Percentiles rank a stretch among this genome's conserved stretches.
These are phyloP conservation scores for Penaeus monodon DNA, from an alignment of 2,888 invertebrate species.

Conservation along the genomic window DNA sequence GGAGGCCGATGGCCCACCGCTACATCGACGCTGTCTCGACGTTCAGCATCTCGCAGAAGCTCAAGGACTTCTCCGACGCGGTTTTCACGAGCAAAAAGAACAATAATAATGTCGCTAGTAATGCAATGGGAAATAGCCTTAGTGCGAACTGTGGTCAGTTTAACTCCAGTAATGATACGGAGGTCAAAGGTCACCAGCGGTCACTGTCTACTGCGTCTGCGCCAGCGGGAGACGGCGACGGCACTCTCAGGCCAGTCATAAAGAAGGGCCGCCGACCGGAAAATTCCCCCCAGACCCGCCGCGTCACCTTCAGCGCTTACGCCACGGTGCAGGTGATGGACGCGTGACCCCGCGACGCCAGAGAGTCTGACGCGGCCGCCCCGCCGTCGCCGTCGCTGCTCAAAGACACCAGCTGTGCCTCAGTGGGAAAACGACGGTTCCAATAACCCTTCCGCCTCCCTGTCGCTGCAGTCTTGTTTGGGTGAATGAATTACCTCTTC, in stretches of 20 bases:
- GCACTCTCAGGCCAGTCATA: conserved; percentile 61
- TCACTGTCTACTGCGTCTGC: conserved; percentile 23
- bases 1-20: conserved; percentile 53
- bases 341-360: conserved; percentile 30
- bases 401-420: too few species aligned
- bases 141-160: conserved; percentile 1
- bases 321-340: conserved; percentile 65
- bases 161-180: not conserved
- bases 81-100: conserved; percentile 43
- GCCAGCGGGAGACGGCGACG: conserved; percentile 20
- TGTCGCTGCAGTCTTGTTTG: too few species aligned
- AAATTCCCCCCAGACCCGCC: conserved; percentile 43
- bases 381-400: too few species aligned
- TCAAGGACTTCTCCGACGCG: conserved; percentile 55
- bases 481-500: too few species aligned
- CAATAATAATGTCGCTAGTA: conserved; percentile 9
- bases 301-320: conserved; percentile 65
- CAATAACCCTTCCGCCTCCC: too few species aligned
- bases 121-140: not conserved
- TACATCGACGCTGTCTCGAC: conserved; percentile 57
- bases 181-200: conserved; percentile 28
- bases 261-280: conserved; percentile 56
- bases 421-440: too few species aligned
- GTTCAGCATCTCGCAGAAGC: conserved; percentile 58
- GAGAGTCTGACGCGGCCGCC: too few species aligned